Evolutionary conservation across 1,140 invertebrate genomes (phyloP).

Genomic region (Scaptomyza graminum): DNA sequence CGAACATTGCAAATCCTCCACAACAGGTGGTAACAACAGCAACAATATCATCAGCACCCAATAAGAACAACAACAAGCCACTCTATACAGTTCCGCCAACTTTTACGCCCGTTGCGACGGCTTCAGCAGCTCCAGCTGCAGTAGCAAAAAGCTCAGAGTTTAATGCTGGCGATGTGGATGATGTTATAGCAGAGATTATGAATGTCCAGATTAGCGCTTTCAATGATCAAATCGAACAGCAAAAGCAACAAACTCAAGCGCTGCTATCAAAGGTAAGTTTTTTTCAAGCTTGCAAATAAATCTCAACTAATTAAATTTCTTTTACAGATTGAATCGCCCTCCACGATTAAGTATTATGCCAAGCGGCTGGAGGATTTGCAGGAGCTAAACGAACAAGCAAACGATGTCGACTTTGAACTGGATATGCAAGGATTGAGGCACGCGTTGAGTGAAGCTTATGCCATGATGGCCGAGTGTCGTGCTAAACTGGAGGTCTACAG

Average conservation of each 20-base stretch:
- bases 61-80: conserved; percentile 44
- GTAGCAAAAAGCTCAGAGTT: conserved; percentile 1
- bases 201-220: conserved; percentile 86
- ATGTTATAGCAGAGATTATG: conserved; percentile 77
- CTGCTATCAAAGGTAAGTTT: conserved; percentile 84
- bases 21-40: neutral
- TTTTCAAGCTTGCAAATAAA: neutral
- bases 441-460: conserved; percentile 86
- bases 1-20: conserved; percentile 3
- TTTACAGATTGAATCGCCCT: conserved; percentile 84
- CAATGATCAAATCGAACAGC: conserved; percentile 86
- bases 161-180: conserved; percentile 42
- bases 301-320: neutral
- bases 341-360: conserved; percentile 85
- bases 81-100: conserved; percentile 71
- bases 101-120: conserved; percentile 51
- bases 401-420: conserved; percentile 82
- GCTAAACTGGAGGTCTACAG: conserved; percentile 84
- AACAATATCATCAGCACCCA: neutral
- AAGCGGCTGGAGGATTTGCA: conserved; percentile 85
- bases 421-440: conserved; percentile 85
- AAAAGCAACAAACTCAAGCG: conserved; percentile 84
- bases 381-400: conserved; percentile 84
- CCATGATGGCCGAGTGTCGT: conserved; percentile 87
- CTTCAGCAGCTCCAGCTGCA: neutral